These are phyloP conservation scores for Vidua macroura DNA, from an alignment of 2,113 vertebrate species.

Conservation along the genomic window DNA sequence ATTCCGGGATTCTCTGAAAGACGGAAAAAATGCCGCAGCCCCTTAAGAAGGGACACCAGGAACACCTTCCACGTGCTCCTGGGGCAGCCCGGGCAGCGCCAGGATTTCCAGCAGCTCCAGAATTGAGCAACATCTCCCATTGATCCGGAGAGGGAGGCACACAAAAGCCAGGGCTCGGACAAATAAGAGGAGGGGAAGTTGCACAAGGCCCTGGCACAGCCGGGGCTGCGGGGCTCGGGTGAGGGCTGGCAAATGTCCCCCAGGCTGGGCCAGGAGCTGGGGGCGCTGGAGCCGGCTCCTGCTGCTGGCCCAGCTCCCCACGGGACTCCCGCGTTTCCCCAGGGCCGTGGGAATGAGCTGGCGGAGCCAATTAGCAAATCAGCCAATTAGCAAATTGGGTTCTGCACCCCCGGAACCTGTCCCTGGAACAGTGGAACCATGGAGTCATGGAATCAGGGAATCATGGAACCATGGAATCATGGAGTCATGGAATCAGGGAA, in stretches of 20 bases:
- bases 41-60: neutral
- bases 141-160: neutral
- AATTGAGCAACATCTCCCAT: neutral
- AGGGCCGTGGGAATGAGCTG: neutral
- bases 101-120: rapidly evolving
- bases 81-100: neutral
- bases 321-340: rapidly evolving
- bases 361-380: neutral
- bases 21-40: neutral
- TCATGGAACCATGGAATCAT: rapidly evolving
- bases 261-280: neutral
- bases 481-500: neutral
- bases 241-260: neutral
- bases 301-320: neutral
- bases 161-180: neutral
- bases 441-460: rapidly evolving
- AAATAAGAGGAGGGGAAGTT: neutral
- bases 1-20: neutral
- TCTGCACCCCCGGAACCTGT: rapidly evolving
- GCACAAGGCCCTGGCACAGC: neutral
- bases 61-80: rapidly evolving
- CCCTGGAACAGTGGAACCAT: rapidly evolving
- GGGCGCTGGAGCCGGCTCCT: neutral
- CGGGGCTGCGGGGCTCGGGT: neutral
- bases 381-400: neutral